Base-by-base conservation (phyloP, 2,888 invertebrate genomes). In the Alloplasta piceator region DNA sequence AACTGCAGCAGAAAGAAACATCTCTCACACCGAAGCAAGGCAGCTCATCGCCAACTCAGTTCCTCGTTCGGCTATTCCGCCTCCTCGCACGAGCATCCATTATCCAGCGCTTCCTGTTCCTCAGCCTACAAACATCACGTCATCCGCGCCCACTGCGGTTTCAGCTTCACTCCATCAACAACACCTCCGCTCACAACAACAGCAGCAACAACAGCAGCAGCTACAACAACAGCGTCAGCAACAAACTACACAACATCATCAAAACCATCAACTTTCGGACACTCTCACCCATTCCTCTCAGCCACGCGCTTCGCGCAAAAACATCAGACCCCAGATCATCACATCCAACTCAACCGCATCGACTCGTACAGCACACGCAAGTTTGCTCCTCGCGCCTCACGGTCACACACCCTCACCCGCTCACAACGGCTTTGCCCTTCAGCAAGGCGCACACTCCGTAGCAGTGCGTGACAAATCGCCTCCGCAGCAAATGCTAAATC, bases 1-100 rank as follows among this genome's bases (percentile, higher is more conserved):
- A 0, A 56, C 26, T 0, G 76, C 76, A 0, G 76, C 70, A 0
- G 70, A 64, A 12, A 55, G 56, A 9, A 77, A 77, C 26, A 56
- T 77, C 6, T 14, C 63, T 4, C 38, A 26, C 4, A 12, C 39
- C 6, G 70, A 70, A 41, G 68, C 70, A 3, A 76, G 70, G 10
- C 46, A 50, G 0, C 39, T 74, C 1, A 9, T 74, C 5, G 1
- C 48, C 12, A 36, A 14, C 10, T 9, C 60, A 9, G 26, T 26
- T 26, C 26, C 26, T 26, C 26, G 26, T 26, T 26, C 26, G 26
- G 1, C 26, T 26, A 26, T n/a, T n/a, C n/a, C n/a, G n/a, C n/a
- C n/a, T n/a, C n/a, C n/a, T n/a, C n/a, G n/a, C n/a, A n/a, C n/a
- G n/a, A n/a, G n/a, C 3, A 26, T 26, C 26, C 26, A 26, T 26